Evolutionary conservation across 2,797 vertebrate species (phyloP), one percentile per base, ranked within the genome.

Genomic region (Sphenopsis melanotis): DNA sequence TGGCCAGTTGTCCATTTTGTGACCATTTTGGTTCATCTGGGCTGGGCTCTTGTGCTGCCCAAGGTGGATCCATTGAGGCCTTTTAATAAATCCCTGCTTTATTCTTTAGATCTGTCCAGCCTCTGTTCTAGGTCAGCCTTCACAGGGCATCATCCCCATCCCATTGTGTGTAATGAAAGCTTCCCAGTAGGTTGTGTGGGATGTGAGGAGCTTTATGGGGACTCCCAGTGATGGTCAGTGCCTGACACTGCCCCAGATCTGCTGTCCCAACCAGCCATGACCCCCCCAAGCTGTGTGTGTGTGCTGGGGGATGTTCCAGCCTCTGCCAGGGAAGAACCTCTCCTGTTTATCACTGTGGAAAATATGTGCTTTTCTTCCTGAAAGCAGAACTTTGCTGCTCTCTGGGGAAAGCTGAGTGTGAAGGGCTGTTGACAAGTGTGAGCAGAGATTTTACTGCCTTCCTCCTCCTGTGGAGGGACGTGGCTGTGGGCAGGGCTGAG

Each of bases 201-300:
- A 29, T 1, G 2, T 13, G 42, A 41, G 42, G 24, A 19, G 39
- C 32, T 56, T 21, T 5, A 20, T 0, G 2, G 61, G 36, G 23
- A 42, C 6, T 55, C 12, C 36, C 18, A 44, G 34, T 63, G 74
- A 21, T 13, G 71, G 10, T 37, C 27, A 17, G 44, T 32, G 52
- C 15, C 81, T 30, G 59, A 2, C 69, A 11, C 34, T n/a, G 36
- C 24, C 57, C 36, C 14, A 6, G 23, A 2, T 22, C 36, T 1
- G 6, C 32, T 37, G 20, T 66, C n/a, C 44, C 64, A 71, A 15
- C 11, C 68, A 32, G n/a, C 50, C 36, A 3, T 3, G 4, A 17
- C 49, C 34, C 29, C 37, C 29, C n/a, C 1, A 23, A 29, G 30
- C 60, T 42, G 42, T 0, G 12, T 9, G 7, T 49, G 26, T 69